Percentiles rank a stretch among this genome's conserved stretches.
Conservation (phyloP, 2,888 invertebrate genomes). For the Amiota minor region DNA sequence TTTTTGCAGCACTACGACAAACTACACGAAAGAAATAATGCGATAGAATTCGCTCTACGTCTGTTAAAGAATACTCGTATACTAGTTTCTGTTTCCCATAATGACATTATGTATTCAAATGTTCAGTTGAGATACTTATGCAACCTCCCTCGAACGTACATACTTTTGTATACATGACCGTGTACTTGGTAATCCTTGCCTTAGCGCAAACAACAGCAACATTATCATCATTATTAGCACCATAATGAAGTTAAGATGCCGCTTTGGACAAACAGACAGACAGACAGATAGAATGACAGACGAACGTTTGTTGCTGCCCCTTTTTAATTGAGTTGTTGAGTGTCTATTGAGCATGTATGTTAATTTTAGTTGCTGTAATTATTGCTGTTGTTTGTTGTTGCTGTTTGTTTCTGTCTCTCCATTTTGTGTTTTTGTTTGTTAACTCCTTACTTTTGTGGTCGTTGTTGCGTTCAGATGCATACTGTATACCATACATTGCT, state of each 20-base stretch:
- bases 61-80: no score
- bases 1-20: no score
- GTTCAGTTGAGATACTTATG: neutral
- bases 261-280: neutral
- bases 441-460: neutral
- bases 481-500: neutral
- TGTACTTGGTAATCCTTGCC: slow-evolving; percentile 5
- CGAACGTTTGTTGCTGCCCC: slow-evolving; percentile 1
- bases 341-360: slow-evolving; percentile 52
- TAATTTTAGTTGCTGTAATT: slow-evolving; percentile 31
- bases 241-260: neutral
- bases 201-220: slow-evolving; percentile 14
- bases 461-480: slow-evolving; percentile 1
- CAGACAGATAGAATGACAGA: no score
- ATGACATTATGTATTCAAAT: no score
- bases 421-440: slow-evolving; percentile 19
- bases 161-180: neutral
- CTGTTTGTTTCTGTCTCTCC: slow-evolving; percentile 5
- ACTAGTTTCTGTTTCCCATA: no score
- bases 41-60: no score
- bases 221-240: slow-evolving; percentile 12
- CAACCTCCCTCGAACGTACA: neutral
- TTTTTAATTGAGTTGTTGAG: slow-evolving; percentile 60
- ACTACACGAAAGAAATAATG: no score
- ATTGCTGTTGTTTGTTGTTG: slow-evolving; percentile 41